These are phyloP conservation scores for Himalopsyche kuldschensis DNA, from an alignment of 2,888 invertebrate genomes.

Conservation along the genomic window DNA sequence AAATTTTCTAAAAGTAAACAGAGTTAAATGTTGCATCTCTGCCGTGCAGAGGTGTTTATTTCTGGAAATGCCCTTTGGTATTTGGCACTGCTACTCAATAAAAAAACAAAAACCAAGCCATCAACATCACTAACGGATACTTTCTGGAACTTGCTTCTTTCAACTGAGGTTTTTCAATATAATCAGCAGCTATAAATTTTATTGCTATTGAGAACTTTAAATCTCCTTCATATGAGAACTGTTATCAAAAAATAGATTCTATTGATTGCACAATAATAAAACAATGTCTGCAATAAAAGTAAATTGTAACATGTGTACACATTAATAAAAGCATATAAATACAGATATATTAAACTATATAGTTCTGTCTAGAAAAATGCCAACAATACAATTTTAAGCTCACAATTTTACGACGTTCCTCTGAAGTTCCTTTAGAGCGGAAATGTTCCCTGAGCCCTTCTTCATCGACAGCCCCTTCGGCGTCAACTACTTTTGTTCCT, in stretches of 20 bases:
- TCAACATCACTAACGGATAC: not conserved
- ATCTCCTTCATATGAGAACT: too few species aligned
- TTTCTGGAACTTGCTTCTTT: not conserved
- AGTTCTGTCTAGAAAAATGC: too few species aligned
- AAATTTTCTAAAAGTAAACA: not conserved
- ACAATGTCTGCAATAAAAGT: too few species aligned
- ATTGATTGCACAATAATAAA: too few species aligned
- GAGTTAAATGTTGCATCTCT: not conserved
- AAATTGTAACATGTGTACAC: too few species aligned
- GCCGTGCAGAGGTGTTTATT: not conserved
- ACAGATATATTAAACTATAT: too few species aligned
- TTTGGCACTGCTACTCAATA: not conserved
- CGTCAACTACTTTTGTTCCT: not conserved
- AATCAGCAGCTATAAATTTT: not conserved
- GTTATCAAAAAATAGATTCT: too few species aligned
- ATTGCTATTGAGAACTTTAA: too few species aligned
- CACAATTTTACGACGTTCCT: constrained; percentile 43
- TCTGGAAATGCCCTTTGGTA: not conserved
- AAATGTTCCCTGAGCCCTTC: constrained; percentile 11
- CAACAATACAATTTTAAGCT: not conserved
- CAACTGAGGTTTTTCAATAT: not conserved
- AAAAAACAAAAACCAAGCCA: not conserved
- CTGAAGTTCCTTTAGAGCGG: constrained; percentile 49
- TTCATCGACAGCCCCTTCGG: not conserved
- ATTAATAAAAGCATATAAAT: too few species aligned